Percentiles rank a stretch among this genome's conserved stretches.
Evolutionary conservation across 2,888 invertebrate genomes (phyloP).

Genomic region (Tipula unca): DNA sequence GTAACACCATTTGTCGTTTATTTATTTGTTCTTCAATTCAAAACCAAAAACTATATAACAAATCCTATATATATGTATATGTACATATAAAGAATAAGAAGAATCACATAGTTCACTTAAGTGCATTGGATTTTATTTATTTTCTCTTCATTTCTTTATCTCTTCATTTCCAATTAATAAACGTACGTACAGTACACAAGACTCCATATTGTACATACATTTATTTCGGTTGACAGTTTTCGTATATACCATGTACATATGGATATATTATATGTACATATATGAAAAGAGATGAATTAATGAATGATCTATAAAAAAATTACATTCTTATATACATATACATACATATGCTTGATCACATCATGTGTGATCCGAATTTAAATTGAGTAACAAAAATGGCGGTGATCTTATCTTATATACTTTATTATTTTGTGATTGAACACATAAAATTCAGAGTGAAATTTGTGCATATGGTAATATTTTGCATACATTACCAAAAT

Average conservation of each 20-base stretch:
- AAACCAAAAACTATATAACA: neutral
- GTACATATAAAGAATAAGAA: neutral
- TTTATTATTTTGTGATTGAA: neutral
- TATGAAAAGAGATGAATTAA: neutral
- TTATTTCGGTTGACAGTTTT: neutral
- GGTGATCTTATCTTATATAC: neutral
- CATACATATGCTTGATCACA: neutral
- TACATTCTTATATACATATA: neutral
- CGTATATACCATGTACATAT: neutral
- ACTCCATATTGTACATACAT: neutral
- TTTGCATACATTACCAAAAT: neutral
- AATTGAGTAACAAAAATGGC: neutral
- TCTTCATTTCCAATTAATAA: neutral
- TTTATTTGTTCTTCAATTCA: neutral
- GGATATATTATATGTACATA: neutral
- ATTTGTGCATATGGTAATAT: neutral
- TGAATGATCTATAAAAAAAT: neutral
- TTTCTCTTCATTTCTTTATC: neutral
- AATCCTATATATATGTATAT: neutral
- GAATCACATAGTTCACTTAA: constrained; percentile 14
- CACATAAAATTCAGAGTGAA: neutral
- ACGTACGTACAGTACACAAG: neutral
- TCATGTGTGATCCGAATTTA: neutral
- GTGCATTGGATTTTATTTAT: constrained; percentile 8
- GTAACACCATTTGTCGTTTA: constrained; percentile 2